Evolutionary conservation across 2,888 invertebrate species (phyloP).

Genomic region (Dicranocentrus wangi): DNA sequence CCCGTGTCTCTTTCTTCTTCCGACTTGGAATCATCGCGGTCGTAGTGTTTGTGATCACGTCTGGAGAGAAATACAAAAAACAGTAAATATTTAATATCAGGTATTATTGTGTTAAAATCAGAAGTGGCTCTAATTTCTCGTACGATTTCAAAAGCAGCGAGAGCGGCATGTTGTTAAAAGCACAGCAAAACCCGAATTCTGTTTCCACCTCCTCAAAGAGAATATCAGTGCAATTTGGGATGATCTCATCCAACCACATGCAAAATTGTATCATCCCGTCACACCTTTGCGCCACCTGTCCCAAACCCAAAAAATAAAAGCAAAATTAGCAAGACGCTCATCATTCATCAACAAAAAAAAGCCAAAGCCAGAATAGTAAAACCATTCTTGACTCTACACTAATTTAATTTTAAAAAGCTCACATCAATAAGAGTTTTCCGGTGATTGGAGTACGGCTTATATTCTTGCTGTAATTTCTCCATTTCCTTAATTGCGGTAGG

Average conservation of each 20-base stretch:
- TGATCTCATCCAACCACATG: conserved; percentile 80
- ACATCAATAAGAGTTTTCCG: too few species aligned
- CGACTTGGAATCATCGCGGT: conserved; percentile 43
- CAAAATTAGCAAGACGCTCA: too few species aligned
- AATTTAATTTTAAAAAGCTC: too few species aligned
- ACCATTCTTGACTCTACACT: too few species aligned
- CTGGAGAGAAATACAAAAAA: too few species aligned
- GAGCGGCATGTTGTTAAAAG: conserved; percentile 84
- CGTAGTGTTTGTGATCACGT: conserved; percentile 54
- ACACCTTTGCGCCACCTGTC: conserved; percentile 79
- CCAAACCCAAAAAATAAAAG: too few species aligned
- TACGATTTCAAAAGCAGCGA: conserved; percentile 71
- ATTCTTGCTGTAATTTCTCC: too few species aligned
- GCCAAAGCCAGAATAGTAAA: too few species aligned
- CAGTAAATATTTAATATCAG: too few species aligned
- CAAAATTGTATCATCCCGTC: conserved; percentile 84
- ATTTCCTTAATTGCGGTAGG: too few species aligned
- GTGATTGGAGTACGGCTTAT: too few species aligned
- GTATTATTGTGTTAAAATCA: neutral
- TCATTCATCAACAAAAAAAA: conserved; percentile 47
- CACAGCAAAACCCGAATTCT: conserved; percentile 84
- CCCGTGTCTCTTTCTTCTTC: conserved; percentile 7
- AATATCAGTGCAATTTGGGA: conserved; percentile 80
- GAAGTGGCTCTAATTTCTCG: too few species aligned
- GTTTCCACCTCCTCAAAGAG: conserved; percentile 85